Conservation (phyloP, 2,888 invertebrate species). For the Platycheirus albimanus region DNA sequence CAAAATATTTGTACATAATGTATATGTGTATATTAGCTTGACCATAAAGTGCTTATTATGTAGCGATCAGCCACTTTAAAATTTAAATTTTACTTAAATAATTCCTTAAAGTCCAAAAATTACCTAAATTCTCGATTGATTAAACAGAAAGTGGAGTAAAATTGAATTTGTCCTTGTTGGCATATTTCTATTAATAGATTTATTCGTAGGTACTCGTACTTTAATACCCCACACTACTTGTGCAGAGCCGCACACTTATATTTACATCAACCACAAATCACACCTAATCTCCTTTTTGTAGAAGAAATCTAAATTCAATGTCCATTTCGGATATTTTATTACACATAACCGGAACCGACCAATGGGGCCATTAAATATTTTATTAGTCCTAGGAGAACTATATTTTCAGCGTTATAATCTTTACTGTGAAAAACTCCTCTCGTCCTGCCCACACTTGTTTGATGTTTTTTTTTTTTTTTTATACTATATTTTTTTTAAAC, state of each 20-base stretch:
- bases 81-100: no score
- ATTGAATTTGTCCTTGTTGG: no score
- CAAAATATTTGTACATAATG: no score
- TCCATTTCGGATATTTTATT: conserved; percentile 73
- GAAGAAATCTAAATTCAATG: conserved; percentile 72
- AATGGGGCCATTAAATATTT: conserved; percentile 73
- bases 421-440: conserved; percentile 42
- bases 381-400: conserved; percentile 74
- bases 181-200: no score
- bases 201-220: no score
- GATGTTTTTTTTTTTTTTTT: not conserved
- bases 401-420: conserved; percentile 72
- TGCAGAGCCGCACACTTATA: conserved; percentile 27
- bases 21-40: no score
- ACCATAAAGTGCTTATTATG: no score
- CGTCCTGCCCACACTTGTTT: conserved; percentile 22
- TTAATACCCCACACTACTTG: no score
- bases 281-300: conserved; percentile 70
- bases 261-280: conserved; percentile 69
- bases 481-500: conserved; percentile 5
- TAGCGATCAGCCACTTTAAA: no score
- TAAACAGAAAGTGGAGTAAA: no score
- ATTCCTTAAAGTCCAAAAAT: no score
- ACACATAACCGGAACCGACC: conserved; percentile 68
- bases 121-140: no score